Percentiles rank a stretch among this genome's conserved stretches.
Conservation (phyloP, 1,140 invertebrate species). For the Cotesia vestalis region DNA sequence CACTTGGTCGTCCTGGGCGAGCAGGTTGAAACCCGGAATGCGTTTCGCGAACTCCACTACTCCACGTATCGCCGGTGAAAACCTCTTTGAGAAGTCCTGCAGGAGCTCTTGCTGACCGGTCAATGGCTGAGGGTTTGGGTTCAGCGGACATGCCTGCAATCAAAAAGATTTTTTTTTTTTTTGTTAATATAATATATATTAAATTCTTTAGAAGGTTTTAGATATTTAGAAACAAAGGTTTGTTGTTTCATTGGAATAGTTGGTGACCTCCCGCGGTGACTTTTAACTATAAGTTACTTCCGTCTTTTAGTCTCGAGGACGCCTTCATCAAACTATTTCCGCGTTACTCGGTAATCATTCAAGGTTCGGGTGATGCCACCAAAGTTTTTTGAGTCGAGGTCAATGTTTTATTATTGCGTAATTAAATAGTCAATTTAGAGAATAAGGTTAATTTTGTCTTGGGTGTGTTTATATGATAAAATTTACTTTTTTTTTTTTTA, state of each 20-base stretch:
- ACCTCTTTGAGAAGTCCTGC: slow-evolving; percentile 91
- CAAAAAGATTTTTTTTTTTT: slow-evolving; percentile 44
- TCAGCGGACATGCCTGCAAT: slow-evolving; percentile 91
- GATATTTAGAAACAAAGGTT: no score
- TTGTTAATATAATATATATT: no score
- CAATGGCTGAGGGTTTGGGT: slow-evolving; percentile 87
- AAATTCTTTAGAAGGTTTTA: no score
- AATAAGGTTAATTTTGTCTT: no score
- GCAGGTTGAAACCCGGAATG: slow-evolving; percentile 93
- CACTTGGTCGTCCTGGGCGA: slow-evolving; percentile 96
- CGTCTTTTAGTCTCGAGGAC: slow-evolving; percentile 34
- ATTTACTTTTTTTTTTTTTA: background rate
- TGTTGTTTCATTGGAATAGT: background rate
- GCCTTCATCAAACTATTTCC: slow-evolving; percentile 35
- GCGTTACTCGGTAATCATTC: slow-evolving; percentile 30
- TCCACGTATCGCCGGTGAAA: slow-evolving; percentile 94
- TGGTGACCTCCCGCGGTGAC: background rate
- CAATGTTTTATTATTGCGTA: background rate
- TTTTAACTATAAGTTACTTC: background rate
- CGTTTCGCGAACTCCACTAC: slow-evolving; percentile 98
- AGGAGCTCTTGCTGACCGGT: slow-evolving; percentile 80
- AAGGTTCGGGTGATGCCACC: slow-evolving; percentile 29
- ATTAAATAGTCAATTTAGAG: no score
- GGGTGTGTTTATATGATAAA: background rate
- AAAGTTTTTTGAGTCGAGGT: background rate